Evolutionary conservation across 1,140 invertebrate species (phyloP), one percentile per base, ranked within the genome.

Genomic region (Ridgeia piscesae): DNA sequence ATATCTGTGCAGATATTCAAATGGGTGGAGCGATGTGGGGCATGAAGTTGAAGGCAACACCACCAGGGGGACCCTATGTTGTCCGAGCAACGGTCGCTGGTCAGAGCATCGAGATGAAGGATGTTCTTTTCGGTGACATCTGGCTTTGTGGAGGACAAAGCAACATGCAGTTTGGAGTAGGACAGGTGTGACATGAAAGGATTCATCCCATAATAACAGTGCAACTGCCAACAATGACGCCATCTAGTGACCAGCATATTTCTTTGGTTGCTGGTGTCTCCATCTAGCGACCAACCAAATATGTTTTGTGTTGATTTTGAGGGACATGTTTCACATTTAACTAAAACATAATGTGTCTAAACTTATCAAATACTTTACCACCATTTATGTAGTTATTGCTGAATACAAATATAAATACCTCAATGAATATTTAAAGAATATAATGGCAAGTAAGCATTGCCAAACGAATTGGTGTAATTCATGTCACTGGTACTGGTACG

Each of bases 81-180:
- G 14, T 88, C 48, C n/a, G n/a, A 58, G 42, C 77, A 90, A 14
- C 17, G 58, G 58, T 77, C 34, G 89, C 17, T 4, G 34, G 35
- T 31, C 1, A 92, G 17, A 42, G 34, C 33, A 92, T 95, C 33
- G 91, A 35, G 1, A 88, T 95, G 9, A 91, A 89, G 21, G 94
- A 95, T 93, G 95, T 95, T 27, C 89, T 95, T 48, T 95, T 95
- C 94, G 95, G 95, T 6, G 95, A 95, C 93, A 95, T 95, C 1
- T 95, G 95, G 95, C 35, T 95, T 0, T 95, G 95, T 92, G 94
- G 94, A 17, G 95, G 95, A 35, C 95, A 95, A 90, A 95, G 95
- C 77, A 95, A 95, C 91, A 95, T 95, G 95, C 92, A 33, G 58
- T 93, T 93, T 77, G 58, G 58, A 21, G 58, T 77, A 31, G 58